These are phyloP conservation scores for Oscheius onirici DNA, from an alignment of 2,888 invertebrate species.

Conservation along the genomic window DNA sequence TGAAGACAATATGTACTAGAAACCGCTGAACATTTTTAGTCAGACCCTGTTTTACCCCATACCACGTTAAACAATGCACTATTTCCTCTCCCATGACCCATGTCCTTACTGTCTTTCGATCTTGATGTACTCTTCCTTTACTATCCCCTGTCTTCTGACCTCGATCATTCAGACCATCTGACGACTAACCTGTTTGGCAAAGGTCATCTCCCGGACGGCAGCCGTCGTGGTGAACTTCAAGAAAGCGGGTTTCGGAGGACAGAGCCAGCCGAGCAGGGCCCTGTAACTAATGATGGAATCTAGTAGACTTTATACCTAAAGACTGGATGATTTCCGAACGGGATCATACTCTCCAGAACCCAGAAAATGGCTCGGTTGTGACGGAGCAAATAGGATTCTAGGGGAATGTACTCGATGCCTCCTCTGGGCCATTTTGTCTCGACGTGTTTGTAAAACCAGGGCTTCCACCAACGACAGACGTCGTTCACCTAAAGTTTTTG, in stretches of 20 bases:
- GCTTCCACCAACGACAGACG: slow-evolving; percentile 79
- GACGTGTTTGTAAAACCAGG: slow-evolving; percentile 81
- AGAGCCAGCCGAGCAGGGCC: slow-evolving; percentile 78
- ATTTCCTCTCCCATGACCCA: too few relatives aligned
- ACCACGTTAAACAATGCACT: too few relatives aligned
- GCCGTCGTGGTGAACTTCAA: slow-evolving; percentile 81
- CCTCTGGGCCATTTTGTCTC: slow-evolving; percentile 74
- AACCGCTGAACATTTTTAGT: too few relatives aligned
- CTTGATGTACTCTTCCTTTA: too few relatives aligned
- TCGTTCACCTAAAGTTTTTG: slow-evolving; percentile 74
- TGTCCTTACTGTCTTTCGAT: too few relatives aligned
- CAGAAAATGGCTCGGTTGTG: slow-evolving; percentile 80
- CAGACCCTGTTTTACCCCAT: too few relatives aligned
- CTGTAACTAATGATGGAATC: slow-evolving; percentile 28
- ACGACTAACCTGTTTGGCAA: slow-evolving; percentile 77
- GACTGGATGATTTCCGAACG: slow-evolving; percentile 79
- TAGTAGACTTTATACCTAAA: slow-evolving; percentile 73
- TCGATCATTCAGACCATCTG: too few relatives aligned
- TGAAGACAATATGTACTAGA: too few relatives aligned
- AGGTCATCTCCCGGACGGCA: slow-evolving; percentile 79
- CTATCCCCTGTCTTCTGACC: too few relatives aligned
- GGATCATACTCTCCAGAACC: slow-evolving; percentile 81
- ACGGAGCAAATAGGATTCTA: slow-evolving; percentile 77
- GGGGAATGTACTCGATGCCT: slow-evolving; percentile 76
- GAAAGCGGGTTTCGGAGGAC: slow-evolving; percentile 81